Percentiles rank a stretch among this genome's conserved stretches.
Evolutionary conservation across 2,113 vertebrate species (phyloP).

Genomic region (Engraulis encrasicolus): DNA sequence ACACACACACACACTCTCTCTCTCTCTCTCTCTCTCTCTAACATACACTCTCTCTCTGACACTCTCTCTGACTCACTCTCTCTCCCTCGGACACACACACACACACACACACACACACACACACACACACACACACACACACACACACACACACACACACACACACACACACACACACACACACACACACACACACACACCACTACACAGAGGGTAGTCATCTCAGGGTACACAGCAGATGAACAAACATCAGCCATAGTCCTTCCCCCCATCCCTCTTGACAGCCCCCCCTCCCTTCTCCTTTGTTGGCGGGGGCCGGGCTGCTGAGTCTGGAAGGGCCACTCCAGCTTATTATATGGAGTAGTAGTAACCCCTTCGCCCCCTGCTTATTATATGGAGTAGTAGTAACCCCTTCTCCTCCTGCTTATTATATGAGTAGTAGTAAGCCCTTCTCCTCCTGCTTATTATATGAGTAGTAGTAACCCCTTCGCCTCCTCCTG

Average conservation of each 20-base stretch:
- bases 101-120: neutral
- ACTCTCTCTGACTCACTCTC: neutral
- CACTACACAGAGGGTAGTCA: constrained; percentile 34
- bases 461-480: too few relatives aligned
- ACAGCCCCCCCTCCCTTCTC: neutral
- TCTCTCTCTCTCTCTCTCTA: too few relatives aligned
- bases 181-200: neutral
- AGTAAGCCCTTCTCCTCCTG: too few relatives aligned
- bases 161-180: neutral
- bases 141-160: neutral
- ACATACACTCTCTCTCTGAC: too few relatives aligned
- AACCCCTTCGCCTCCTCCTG: too few relatives aligned
- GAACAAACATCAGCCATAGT: constrained; percentile 9
- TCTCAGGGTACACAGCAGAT: constrained; percentile 47
- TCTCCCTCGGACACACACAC: too few relatives aligned
- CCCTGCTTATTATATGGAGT: constrained; percentile 35
- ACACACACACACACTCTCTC: too few relatives aligned
- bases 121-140: too few relatives aligned
- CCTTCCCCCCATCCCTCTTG: neutral
- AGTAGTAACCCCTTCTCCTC: too few relatives aligned
- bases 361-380: constrained; percentile 56
- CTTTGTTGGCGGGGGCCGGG: constrained; percentile 49
- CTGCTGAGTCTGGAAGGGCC: constrained; percentile 63
- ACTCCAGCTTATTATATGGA: constrained; percentile 69
- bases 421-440: too few relatives aligned